Percentiles rank a stretch among this genome's conserved stretches.
Conservation (phyloP, 2,797 vertebrate species). For the Crocidura indochinensis region DNA sequence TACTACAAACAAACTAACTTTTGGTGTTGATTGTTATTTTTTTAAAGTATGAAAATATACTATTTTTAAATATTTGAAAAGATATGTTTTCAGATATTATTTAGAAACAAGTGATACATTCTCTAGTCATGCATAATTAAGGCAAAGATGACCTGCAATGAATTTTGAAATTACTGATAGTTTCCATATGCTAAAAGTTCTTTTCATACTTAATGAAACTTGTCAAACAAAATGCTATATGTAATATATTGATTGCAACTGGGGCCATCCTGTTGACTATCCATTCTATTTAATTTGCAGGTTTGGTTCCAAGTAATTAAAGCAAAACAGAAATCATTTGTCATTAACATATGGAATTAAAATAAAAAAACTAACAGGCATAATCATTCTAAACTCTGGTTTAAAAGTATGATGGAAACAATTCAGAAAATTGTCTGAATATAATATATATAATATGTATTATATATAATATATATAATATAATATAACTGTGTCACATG, state of each 20-base stretch:
- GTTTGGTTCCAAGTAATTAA: slow-evolving; percentile 40
- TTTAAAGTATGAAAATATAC: too few species aligned
- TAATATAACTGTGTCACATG: fast-evolving
- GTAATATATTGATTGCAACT: slow-evolving; percentile 67
- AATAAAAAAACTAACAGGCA: not conserved
- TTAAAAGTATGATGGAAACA: too few species aligned
- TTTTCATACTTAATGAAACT: slow-evolving; percentile 61
- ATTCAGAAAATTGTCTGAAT: too few species aligned
- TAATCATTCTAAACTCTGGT: too few species aligned
- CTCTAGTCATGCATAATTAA: slow-evolving; percentile 61
- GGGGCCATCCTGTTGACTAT: slow-evolving; percentile 31
- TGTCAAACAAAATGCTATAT: slow-evolving; percentile 62
- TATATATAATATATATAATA: too few species aligned
- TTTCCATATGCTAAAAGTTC: slow-evolving; percentile 21
- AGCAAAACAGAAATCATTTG: slow-evolving; percentile 65
- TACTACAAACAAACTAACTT: too few species aligned
- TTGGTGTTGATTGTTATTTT: too few species aligned
- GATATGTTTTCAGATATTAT: slow-evolving; percentile 61
- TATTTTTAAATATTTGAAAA: slow-evolving; percentile 19
- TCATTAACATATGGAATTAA: slow-evolving; percentile 63
- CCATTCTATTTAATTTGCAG: slow-evolving; percentile 61
- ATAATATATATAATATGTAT: too few species aligned
- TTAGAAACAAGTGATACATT: slow-evolving; percentile 66
- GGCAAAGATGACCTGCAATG: slow-evolving; percentile 68
- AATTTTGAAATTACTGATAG: slow-evolving; percentile 59